A percentile compares a stretch with the other conserved stretches of the same genome.
phyloP scores from a whole-genome alignment of 2,113 vertebrate genomes.

The Tringa solitaria region DNA sequence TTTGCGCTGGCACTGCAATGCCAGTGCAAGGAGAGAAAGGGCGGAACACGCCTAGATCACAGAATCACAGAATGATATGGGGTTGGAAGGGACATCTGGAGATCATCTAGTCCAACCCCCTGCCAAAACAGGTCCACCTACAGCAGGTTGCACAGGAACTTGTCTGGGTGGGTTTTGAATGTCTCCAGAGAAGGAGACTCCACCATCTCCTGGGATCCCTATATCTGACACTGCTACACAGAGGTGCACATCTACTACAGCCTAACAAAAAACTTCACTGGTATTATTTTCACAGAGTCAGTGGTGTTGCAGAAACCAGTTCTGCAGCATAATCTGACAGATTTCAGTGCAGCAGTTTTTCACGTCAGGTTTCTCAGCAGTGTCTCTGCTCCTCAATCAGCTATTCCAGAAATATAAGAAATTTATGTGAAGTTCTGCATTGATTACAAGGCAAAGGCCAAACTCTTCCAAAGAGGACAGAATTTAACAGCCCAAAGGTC shows the following conservation, averaged over 20 bases:
- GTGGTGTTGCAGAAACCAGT: not conserved
- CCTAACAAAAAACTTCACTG: not conserved
- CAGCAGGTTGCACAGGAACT: too few relatives aligned
- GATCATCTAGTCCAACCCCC: too few relatives aligned
- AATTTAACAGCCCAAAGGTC: not conserved
- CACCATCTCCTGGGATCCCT: not conserved
- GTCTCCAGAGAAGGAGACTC: too few relatives aligned
- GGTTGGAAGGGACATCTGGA: too few relatives aligned
- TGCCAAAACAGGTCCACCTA: too few relatives aligned
- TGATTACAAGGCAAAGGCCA: constrained; percentile 1
- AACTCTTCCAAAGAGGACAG: not conserved
- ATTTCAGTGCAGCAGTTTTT: not conserved
- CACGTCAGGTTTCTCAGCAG: not conserved
- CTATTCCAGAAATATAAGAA: not conserved
- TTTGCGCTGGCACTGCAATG: not conserved
- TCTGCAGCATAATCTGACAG: not conserved
- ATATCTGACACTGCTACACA: not conserved
- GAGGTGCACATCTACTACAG: not conserved
- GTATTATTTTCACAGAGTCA: not conserved
- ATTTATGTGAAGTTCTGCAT: not conserved
- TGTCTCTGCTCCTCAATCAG: not conserved
- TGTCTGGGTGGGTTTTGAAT: too few relatives aligned
- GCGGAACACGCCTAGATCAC: not conserved
- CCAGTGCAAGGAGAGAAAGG: not conserved
- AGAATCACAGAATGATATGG: too few relatives aligned